A percentile compares a stretch with the other conserved stretches of the same genome.
Conservation (phyloP, 2,797 vertebrate species). For the Mastacembelus armatus region DNA sequence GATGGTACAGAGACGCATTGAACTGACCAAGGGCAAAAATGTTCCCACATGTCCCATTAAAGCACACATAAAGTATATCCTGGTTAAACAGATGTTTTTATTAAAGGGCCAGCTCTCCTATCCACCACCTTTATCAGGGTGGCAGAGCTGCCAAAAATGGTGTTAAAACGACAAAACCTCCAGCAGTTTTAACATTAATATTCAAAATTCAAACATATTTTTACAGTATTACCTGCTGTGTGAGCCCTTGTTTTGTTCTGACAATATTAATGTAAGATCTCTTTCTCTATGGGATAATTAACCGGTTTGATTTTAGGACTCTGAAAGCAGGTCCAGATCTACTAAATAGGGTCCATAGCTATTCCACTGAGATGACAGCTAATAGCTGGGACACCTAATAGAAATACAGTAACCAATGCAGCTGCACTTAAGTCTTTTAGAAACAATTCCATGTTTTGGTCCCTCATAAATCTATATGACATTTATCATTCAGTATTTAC, state of each 20-base stretch:
- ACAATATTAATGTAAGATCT: slow-evolving; percentile 61
- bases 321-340: slow-evolving; percentile 29
- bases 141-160: not conserved
- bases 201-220: slow-evolving; percentile 9
- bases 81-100: slow-evolving; percentile 11
- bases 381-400: slow-evolving; percentile 8
- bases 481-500: too few species aligned
- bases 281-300: slow-evolving; percentile 51
- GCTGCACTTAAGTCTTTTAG: not conserved
- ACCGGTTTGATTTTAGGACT: slow-evolving; percentile 56
- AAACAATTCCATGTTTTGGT: too few species aligned
- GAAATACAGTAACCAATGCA: slow-evolving; percentile 22
- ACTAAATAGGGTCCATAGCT: slow-evolving; percentile 19
- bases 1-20: not conserved
- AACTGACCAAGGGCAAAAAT: slow-evolving; percentile 31
- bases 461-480: too few species aligned
- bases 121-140: not conserved
- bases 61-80: slow-evolving; percentile 6
- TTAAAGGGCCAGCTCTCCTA: slow-evolving; percentile 3
- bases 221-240: slow-evolving; percentile 2
- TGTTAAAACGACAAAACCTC: not conserved
- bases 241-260: slow-evolving; percentile 38
- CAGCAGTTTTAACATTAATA: not conserved
- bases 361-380: slow-evolving; percentile 33
- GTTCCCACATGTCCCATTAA: slow-evolving; percentile 11